phyloP scores from a whole-genome alignment of 1,140 invertebrate genomes.

The Theocolax elegans region DNA sequence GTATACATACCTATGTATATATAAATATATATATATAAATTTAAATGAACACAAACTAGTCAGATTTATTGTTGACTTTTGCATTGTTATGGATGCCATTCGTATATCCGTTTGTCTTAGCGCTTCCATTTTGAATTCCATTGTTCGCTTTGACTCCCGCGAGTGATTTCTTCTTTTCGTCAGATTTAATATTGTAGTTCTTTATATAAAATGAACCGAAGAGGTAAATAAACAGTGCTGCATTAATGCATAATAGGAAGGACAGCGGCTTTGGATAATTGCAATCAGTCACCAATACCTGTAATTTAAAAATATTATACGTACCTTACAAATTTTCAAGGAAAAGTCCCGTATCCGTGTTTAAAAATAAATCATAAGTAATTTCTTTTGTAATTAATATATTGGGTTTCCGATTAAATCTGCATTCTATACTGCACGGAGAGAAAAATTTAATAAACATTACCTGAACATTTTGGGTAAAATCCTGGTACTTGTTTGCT shows the following conservation, averaged over 20 bases:
- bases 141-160: not conserved
- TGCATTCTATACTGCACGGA: too few relatives aligned
- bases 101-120: not conserved
- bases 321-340: too few relatives aligned
- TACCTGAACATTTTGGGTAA: too few relatives aligned
- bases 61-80: conserved; percentile 2
- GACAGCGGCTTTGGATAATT: conserved; percentile 76
- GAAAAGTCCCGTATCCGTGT: too few relatives aligned
- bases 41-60: not conserved
- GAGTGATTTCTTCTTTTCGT: conserved; percentile 42
- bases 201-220: conserved; percentile 86
- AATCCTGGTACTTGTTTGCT: too few relatives aligned
- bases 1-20: not conserved
- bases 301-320: not conserved
- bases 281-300: conserved; percentile 68
- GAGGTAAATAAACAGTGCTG: conserved; percentile 83
- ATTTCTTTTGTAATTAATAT: too few relatives aligned
- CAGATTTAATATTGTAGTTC: conserved; percentile 69
- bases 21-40: not conserved
- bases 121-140: conserved; percentile 12
- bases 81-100: too few relatives aligned
- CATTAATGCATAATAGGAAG: conserved; percentile 78
- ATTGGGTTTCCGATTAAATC: too few relatives aligned
- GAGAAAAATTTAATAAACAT: too few relatives aligned
- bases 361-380: too few relatives aligned